Conservation (phyloP, 2,888 invertebrate species). For the Eremobia ochroleuca region DNA sequence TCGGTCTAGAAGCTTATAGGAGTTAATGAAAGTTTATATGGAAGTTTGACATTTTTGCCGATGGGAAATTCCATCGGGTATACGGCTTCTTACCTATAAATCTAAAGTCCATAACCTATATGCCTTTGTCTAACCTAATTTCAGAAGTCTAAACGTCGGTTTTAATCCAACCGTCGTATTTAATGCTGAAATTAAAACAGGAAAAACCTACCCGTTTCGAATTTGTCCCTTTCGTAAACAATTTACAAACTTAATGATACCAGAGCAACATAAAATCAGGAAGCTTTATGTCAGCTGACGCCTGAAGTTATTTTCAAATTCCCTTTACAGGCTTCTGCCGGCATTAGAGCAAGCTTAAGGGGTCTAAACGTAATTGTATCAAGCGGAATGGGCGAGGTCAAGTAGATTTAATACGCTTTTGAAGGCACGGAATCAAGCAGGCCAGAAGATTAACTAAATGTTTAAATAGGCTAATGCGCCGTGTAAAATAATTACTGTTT, state of each 20-base stretch:
- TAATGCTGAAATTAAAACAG: neutral
- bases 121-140: neutral
- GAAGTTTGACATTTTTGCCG: neutral
- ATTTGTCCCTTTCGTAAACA: conserved; percentile 26
- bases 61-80: neutral
- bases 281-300: conserved; percentile 47
- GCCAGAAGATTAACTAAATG: conserved; percentile 44
- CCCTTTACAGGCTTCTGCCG: conserved; percentile 54
- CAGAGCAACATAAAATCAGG: conserved; percentile 41
- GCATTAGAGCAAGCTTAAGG: conserved; percentile 62
- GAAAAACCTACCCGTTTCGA: neutral
- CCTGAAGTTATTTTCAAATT: conserved; percentile 55
- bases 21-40: neutral
- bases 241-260: conserved; percentile 36
- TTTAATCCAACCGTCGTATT: neutral
- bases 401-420: conserved; percentile 60
- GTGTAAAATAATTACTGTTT: conserved; percentile 40
- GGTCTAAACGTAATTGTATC: conserved; percentile 67
- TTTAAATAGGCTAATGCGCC: conserved; percentile 46
- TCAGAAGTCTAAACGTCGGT: neutral
- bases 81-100: neutral
- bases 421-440: conserved; percentile 35
- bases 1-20: neutral
- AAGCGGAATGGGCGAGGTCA: conserved; percentile 57
- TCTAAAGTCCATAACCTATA: neutral